Evolutionary conservation across 2,888 invertebrate genomes (phyloP), one percentile per base, ranked within the genome.

Genomic region (Ommatoiulus sabulosus): DNA sequence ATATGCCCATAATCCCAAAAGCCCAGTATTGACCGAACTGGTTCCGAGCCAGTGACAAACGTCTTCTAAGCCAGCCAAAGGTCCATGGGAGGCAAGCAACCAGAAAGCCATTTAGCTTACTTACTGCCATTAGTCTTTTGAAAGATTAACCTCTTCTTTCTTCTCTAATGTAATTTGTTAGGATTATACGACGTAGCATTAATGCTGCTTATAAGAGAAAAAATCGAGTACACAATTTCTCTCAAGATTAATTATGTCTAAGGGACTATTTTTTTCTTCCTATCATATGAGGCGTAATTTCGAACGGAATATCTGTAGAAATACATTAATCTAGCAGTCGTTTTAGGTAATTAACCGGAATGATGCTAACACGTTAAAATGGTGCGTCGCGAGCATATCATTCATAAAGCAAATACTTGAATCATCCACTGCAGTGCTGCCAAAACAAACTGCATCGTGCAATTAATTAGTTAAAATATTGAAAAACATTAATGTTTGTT

Each of bases 21-120:
- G 57, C n/a, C 57, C 57, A 57, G n/a, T n/a, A 7, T 57, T 57
- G 57, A n/a, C 57, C 57, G n/a, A 57, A n/a, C 57, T 52, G 52
- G 57, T n/a, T 57, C n/a, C 57, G n/a, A n/a, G 57, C 57, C 10
- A 52, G 52, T 52, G 52, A 52, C 15, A 15, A 12, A 17, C 10
- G 52, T 15, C 52, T n/a, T n/a, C 57, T 57, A 57, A 57, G 57
- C 57, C 57, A 57, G 57, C 57, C 12, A n/a, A 57, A 57, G n/a
- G 3, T 17, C 57, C n/a, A 35, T 35, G 35, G 57, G 4, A 57
- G n/a, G 57, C 57, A 57, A n/a, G n/a, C 57, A 57, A 57, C 57
- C 57, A 57, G 57, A 46, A 46, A 57, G 57, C n/a, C 57, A 57
- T 57, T 57, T 57, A 17, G 57, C n/a, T n/a, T n/a, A 12, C n/a